phyloP scores from a whole-genome alignment of 2,888 invertebrate genomes.

The Drosophila nr. medialis region DNA sequence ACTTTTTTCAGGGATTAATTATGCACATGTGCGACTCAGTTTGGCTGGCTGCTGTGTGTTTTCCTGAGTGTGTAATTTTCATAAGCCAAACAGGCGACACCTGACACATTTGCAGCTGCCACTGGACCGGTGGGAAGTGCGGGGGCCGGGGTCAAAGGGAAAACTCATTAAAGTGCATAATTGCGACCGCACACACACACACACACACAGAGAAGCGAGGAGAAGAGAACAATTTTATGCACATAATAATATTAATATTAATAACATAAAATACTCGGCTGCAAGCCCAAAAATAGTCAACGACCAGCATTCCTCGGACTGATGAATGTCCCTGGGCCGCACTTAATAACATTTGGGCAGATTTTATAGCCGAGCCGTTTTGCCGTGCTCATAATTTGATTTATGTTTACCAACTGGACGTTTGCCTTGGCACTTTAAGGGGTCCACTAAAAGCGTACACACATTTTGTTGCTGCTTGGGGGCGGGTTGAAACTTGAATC shows the following conservation, averaged over 20 bases:
- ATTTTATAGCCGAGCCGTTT: conserved; percentile 49
- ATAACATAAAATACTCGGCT: conserved; percentile 70
- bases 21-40: conserved; percentile 68
- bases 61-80: conserved; percentile 27
- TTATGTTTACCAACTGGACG: conserved; percentile 53
- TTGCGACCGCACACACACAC: conserved; percentile 47
- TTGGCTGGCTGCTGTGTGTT: conserved; percentile 18
- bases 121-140: conserved; percentile 22
- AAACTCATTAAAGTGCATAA: conserved; percentile 80
- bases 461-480: not conserved
- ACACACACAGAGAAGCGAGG: not conserved
- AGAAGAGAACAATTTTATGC: conserved; percentile 41
- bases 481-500: not conserved
- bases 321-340: conserved; percentile 66
- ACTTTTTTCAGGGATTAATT: conserved; percentile 64
- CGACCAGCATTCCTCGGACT: conserved; percentile 24
- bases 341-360: conserved; percentile 70
- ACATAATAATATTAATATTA: conserved; percentile 77
- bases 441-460: not conserved
- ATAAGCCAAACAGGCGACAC: conserved; percentile 44
- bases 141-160: conserved; percentile 54
- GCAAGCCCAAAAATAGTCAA: conserved; percentile 47
- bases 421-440: not conserved
- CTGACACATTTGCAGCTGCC: conserved; percentile 59
- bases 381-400: conserved; percentile 70